phyloP scores from a whole-genome alignment of 2,113 vertebrate genomes.

The Rhinoderma darwinii region DNA sequence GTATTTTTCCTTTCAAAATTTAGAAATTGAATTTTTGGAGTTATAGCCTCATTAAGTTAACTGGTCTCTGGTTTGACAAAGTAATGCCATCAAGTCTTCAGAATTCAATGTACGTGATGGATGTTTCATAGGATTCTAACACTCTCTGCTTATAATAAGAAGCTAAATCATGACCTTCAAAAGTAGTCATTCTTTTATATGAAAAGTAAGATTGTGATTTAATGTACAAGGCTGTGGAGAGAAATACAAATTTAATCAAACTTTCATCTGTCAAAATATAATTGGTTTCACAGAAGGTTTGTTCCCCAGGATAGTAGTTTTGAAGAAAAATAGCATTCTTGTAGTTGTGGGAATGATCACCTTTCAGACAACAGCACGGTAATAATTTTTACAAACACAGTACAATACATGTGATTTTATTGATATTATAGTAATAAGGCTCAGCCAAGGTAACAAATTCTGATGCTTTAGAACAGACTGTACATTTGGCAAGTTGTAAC shows the following conservation, averaged over 20 bases:
- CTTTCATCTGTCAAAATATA: slow-evolving; percentile 58
- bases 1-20: slow-evolving; percentile 20
- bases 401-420: slow-evolving; percentile 41
- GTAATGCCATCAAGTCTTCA: slow-evolving; percentile 57
- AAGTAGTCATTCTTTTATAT: slow-evolving; percentile 57
- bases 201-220: slow-evolving; percentile 59
- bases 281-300: slow-evolving; percentile 56
- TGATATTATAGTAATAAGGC: slow-evolving; percentile 33
- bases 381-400: slow-evolving; percentile 46
- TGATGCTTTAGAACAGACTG: background rate
- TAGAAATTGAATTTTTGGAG: slow-evolving; percentile 33
- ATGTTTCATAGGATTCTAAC: slow-evolving; percentile 54
- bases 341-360: slow-evolving; percentile 51
- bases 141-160: slow-evolving; percentile 57
- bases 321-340: slow-evolving; percentile 48
- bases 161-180: slow-evolving; percentile 60
- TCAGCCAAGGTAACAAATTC: slow-evolving; percentile 3
- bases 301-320: slow-evolving; percentile 51
- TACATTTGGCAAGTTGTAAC: background rate
- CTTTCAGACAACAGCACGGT: slow-evolving; percentile 16
- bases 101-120: slow-evolving; percentile 56
- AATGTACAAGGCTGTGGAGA: slow-evolving; percentile 57
- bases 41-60: slow-evolving; percentile 52
- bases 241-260: slow-evolving; percentile 58
- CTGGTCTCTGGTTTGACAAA: slow-evolving; percentile 49